phyloP scores from a whole-genome alignment of 2,113 vertebrate species.

The Passer montanus region DNA sequence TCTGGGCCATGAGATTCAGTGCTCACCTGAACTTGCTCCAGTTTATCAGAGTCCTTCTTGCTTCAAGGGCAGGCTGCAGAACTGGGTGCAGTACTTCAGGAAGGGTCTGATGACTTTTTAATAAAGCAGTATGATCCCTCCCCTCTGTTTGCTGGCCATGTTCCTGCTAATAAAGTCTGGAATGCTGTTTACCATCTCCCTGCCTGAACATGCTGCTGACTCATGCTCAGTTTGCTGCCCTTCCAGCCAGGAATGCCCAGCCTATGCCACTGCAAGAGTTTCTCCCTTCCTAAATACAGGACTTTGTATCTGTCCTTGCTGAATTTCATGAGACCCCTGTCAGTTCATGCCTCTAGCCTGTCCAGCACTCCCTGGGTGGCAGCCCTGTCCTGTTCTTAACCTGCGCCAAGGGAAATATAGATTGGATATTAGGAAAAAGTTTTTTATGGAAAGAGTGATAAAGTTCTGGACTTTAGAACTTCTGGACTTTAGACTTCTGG shows the following conservation, averaged over 20 bases:
- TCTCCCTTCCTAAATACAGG: background rate
- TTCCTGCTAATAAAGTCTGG: background rate
- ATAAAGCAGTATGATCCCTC: background rate
- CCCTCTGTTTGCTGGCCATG: background rate
- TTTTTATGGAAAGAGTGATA: background rate
- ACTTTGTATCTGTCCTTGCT: background rate
- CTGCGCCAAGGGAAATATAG: background rate
- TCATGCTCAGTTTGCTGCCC: background rate
- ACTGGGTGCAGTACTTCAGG: background rate
- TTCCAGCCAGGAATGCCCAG: background rate
- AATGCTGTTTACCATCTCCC: background rate
- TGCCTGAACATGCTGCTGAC: background rate
- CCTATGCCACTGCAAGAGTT: background rate
- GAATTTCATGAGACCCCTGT: background rate
- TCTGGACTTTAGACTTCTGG: too few species aligned
- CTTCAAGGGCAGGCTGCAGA: background rate
- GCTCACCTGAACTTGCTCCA: background rate
- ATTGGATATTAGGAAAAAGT: background rate
- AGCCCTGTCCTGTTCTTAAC: background rate
- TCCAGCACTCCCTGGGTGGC: background rate
- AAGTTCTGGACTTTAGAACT: background rate
- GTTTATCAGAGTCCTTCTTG: background rate
- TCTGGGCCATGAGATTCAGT: background rate
- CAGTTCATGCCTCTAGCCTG: background rate
- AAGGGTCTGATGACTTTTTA: background rate